Conservation (phyloP, 2,113 vertebrate species). For the Rhineura floridana region DNA sequence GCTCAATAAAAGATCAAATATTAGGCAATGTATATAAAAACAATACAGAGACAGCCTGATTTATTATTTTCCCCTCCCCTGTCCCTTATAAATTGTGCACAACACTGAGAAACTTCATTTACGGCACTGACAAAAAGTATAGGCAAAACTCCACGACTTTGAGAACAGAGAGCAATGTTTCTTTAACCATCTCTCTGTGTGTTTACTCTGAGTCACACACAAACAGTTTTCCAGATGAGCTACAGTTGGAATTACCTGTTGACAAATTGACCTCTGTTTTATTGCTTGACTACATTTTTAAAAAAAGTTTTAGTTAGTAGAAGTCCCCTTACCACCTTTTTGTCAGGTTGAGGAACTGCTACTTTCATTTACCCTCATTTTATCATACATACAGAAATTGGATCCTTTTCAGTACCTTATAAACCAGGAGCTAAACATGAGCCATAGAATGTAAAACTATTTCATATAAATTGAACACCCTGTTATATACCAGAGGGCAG, state of each 20-base stretch:
- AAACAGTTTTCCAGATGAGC: slow-evolving; percentile 58
- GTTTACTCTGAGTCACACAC: slow-evolving; percentile 54
- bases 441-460: slow-evolving; percentile 63
- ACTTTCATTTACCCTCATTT: slow-evolving; percentile 59
- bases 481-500: slow-evolving; percentile 49
- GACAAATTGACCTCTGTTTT: slow-evolving; percentile 62
- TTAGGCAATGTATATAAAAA: slow-evolving; percentile 40
- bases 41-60: slow-evolving; percentile 35
- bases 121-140: slow-evolving; percentile 30
- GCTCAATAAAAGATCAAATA: not conserved
- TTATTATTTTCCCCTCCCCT: slow-evolving; percentile 53
- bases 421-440: slow-evolving; percentile 64
- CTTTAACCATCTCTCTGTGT: slow-evolving; percentile 30
- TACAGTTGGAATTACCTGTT: slow-evolving; percentile 67
- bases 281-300: slow-evolving; percentile 39
- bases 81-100: slow-evolving; percentile 48
- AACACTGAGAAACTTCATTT: slow-evolving; percentile 64
- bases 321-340: slow-evolving; percentile 16
- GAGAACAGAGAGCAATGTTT: slow-evolving; percentile 65
- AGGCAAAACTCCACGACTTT: slow-evolving; percentile 60
- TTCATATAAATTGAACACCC: slow-evolving; percentile 61
- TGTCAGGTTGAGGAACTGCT: slow-evolving; percentile 52
- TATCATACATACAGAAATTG: slow-evolving; percentile 56
- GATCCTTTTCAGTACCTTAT: slow-evolving; percentile 64
- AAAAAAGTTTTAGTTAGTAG: slow-evolving; percentile 38